phyloP scores from a whole-genome alignment of 1,140 invertebrate species.

The Aradophagus sp. region DNA sequence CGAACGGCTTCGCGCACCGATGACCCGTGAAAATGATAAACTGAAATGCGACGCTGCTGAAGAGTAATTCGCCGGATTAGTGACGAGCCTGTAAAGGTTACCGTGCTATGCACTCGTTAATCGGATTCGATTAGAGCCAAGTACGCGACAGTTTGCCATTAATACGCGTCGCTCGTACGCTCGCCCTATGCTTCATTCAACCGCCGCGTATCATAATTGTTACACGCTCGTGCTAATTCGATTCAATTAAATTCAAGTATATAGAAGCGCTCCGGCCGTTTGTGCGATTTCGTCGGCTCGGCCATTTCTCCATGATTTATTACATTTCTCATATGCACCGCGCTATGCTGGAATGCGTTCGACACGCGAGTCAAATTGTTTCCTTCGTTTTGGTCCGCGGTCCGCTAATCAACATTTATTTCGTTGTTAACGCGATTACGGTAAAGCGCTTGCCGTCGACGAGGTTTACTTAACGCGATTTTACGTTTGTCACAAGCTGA shows the following conservation, averaged over 20 bases:
- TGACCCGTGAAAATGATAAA: no score
- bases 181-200: constrained; percentile 42
- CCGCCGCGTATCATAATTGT: constrained; percentile 57
- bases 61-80: no score
- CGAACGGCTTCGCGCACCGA: no score
- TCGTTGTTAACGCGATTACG: no score
- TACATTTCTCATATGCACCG: constrained; percentile 12
- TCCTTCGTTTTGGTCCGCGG: constrained; percentile 9
- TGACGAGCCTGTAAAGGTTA: constrained; percentile 40
- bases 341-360: constrained; percentile 25
- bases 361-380: constrained; percentile 41
- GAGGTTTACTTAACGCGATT: no score
- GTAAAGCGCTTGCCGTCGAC: no score
- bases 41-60: no score
- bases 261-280: constrained; percentile 25
- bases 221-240: constrained; percentile 57
- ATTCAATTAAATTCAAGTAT: constrained; percentile 58
- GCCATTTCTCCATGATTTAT: constrained; percentile 53
- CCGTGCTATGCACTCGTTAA: constrained; percentile 53
- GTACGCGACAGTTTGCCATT: constrained; percentile 42
- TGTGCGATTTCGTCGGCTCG: constrained; percentile 47
- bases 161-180: constrained; percentile 44
- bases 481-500: no score
- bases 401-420: no score
- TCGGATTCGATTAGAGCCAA: constrained; percentile 55